These are phyloP conservation scores for Novumbra hubbsi DNA, from an alignment of 2,797 vertebrate species.

Conservation along the genomic window DNA sequence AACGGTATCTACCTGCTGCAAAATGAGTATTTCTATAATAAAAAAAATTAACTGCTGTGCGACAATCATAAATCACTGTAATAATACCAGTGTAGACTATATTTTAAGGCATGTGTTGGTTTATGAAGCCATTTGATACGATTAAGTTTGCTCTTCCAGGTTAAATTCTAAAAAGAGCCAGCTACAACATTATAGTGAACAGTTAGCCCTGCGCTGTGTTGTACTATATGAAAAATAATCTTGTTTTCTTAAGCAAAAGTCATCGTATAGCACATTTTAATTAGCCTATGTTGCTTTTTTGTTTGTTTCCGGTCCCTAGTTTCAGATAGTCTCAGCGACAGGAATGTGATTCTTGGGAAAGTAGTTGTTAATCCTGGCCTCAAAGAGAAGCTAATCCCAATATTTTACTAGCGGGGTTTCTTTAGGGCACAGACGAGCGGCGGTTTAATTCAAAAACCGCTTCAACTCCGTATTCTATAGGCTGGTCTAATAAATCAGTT, in stretches of 20 bases:
- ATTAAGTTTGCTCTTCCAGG: background rate
- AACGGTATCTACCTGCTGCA: background rate
- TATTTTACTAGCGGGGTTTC: slow-evolving; percentile 71
- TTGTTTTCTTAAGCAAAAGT: slow-evolving; percentile 18
- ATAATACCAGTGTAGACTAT: background rate
- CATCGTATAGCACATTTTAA: slow-evolving; percentile 29
- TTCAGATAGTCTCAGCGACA: slow-evolving; percentile 54
- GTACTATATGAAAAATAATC: slow-evolving; percentile 10
- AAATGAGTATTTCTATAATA: background rate
- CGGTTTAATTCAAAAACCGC: slow-evolving; percentile 58
- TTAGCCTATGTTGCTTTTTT: slow-evolving; percentile 23
- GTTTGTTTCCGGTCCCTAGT: slow-evolving; percentile 58
- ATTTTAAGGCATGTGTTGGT: background rate
- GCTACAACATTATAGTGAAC: slow-evolving; percentile 8
- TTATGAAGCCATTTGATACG: background rate
- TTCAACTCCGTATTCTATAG: slow-evolving; percentile 34
- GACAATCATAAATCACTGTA: background rate
- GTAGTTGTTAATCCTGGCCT: slow-evolving; percentile 71
- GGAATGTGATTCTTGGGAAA: slow-evolving; percentile 62
- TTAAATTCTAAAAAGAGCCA: background rate
- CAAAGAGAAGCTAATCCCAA: slow-evolving; percentile 76
- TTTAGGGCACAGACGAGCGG: slow-evolving; percentile 54
- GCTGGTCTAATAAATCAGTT: slow-evolving; percentile 21
- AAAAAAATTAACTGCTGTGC: background rate
- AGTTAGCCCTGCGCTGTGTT: slow-evolving; percentile 10